Evolutionary conservation across 2,888 invertebrate genomes (phyloP), one percentile per base, ranked within the genome.

Genomic region (Calliscelio sp.): DNA sequence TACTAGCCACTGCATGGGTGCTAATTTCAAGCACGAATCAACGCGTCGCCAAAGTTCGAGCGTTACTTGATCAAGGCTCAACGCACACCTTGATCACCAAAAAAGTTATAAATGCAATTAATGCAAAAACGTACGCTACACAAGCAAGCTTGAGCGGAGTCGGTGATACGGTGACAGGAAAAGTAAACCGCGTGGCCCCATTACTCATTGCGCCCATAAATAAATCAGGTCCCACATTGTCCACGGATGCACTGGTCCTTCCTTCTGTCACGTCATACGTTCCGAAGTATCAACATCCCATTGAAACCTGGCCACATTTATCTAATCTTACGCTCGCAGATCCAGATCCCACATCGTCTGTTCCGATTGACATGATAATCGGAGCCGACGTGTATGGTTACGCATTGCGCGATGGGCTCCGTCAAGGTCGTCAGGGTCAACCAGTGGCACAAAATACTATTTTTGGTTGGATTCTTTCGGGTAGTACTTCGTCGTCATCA

Each of bases 401-500:
- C 18, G 16, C 57, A 2, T 14, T 78, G n/a, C 38, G 35, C 0
- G 51, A 59, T 20, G 78, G 68, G 1, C 14, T 78, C 14, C 38
- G 35, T 0, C 41, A 59, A 16, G 78, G 68, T 10, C 14, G 66
- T 1, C 10, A 7, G 0, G 57, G 41, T 5, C 35, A 68, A 6
- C 66, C 77, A 0, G 49, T 77, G 3, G 77, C 77, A 0, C 57
- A 77, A 32, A 46, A 77, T 10, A 77, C 77, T 14, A 41, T 65
- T 0, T 75, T 75, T n/a, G 74, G 74, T 0, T 75, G 63, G 74
- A n/a, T 75, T n/a, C n/a, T 65, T 7, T 77, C 66, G 0, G 77
- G 77, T 18, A 0, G 10, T 2, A 53, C 41, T 8, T 8, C 59
- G 11, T n/a, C n/a, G n/a, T n/a, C n/a, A n/a, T n/a, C n/a, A n/a